These are phyloP conservation scores for Epizoanthus rinbou DNA, from an alignment of 92 coral and sea anemone genomes.

Conservation along the genomic window DNA sequence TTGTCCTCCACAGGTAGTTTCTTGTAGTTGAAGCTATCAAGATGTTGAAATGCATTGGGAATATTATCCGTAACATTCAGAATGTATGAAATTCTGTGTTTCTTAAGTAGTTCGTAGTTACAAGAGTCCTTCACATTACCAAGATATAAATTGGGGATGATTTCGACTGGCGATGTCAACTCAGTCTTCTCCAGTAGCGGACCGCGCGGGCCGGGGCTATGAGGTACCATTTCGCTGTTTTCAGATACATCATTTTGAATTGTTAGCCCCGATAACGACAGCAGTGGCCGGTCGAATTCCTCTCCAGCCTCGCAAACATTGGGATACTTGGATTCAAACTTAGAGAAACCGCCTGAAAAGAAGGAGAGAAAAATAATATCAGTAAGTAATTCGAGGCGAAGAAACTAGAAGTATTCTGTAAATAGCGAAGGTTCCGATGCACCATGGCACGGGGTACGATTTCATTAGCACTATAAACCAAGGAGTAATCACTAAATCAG, in stretches of 20 bases:
- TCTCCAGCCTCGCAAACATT: slow-evolving; percentile 83
- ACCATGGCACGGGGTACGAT: background rate
- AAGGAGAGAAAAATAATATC: slow-evolving; percentile 1
- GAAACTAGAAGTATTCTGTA: background rate
- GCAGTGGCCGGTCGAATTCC: slow-evolving; percentile 80
- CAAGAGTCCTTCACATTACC: slow-evolving; percentile 94
- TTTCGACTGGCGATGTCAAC: slow-evolving; percentile 74
- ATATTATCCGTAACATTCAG: slow-evolving; percentile 94
- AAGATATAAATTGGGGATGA: slow-evolving; percentile 86
- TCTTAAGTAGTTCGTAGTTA: slow-evolving; percentile 79
- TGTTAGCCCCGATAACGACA: slow-evolving; percentile 79
- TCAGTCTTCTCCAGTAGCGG: slow-evolving; percentile 61
- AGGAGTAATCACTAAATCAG: too few relatives aligned
- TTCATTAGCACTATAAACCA: slow-evolving; percentile 1
- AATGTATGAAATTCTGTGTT: slow-evolving; percentile 80
- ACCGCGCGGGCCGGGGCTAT: slow-evolving; percentile 58
- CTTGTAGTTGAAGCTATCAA: slow-evolving; percentile 91
- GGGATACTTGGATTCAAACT: slow-evolving; percentile 82
- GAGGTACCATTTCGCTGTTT: slow-evolving; percentile 48
- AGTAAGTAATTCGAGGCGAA: slow-evolving; percentile 1
- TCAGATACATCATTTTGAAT: slow-evolving; percentile 62
- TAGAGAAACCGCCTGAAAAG: slow-evolving; percentile 88
- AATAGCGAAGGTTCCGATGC: background rate
- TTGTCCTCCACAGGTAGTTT: slow-evolving; percentile 95
- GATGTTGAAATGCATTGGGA: slow-evolving; percentile 94